Conservation (phyloP, 2,888 invertebrate species). For the Drymonia ruficornis region DNA sequence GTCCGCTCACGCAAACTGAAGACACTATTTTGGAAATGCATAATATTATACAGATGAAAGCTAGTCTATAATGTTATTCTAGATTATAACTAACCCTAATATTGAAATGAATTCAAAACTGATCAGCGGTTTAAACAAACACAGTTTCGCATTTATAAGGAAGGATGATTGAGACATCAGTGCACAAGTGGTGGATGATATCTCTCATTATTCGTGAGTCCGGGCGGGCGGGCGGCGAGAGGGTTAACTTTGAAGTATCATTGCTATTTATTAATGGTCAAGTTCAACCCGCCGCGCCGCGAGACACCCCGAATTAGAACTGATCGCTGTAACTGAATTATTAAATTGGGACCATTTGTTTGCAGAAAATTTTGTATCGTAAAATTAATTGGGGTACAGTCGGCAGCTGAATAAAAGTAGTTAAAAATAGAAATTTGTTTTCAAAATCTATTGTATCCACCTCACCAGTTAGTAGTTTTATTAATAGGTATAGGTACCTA, state of each 20-base stretch:
- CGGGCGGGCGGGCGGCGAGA: conserved; percentile 40
- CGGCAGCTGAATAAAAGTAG: background rate
- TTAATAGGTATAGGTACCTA: no score
- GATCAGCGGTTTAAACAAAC: no score
- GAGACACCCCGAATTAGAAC: conserved; percentile 63
- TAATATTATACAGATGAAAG: no score
- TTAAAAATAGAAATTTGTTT: no score
- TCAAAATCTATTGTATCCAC: no score
- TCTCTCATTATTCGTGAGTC: conserved; percentile 60
- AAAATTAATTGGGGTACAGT: conserved; percentile 16
- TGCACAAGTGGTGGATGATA: conserved; percentile 56
- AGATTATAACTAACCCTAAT: no score
- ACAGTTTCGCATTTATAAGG: no score
- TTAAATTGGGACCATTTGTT: conserved; percentile 77
- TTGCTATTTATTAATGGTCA: conserved; percentile 84
- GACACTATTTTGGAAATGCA: no score
- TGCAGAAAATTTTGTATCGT: conserved; percentile 42
- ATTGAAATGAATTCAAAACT: no score
- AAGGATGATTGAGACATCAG: background rate
- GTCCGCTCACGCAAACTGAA: no score
- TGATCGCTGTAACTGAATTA: conserved; percentile 78
- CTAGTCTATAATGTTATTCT: no score
- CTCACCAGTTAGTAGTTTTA: no score
- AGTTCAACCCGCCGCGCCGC: conserved; percentile 61
- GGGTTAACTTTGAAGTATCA: conserved; percentile 84